Percentiles rank a stretch among this genome's conserved stretches.
phyloP scores from a whole-genome alignment of 2,888 invertebrate genomes.

The Pegoplata infirma region DNA sequence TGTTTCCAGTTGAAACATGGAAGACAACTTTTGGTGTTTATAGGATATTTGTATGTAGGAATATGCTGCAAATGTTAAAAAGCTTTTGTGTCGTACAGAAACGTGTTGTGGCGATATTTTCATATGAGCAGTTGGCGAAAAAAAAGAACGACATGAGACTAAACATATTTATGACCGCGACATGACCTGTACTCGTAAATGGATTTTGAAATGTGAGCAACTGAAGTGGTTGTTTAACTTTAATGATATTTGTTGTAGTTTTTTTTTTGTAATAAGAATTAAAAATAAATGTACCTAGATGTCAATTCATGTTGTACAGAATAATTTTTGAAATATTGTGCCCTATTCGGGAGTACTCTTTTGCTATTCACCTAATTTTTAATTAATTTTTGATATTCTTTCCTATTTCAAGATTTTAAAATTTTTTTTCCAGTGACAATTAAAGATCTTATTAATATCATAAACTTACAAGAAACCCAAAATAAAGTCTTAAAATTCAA shows the following conservation, averaged over 20 bases:
- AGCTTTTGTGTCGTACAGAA: constrained; percentile 62
- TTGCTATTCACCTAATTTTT: too few species aligned
- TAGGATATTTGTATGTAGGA: constrained; percentile 13
- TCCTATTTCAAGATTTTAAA: too few species aligned
- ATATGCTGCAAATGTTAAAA: constrained; percentile 58
- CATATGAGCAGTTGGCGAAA: constrained; percentile 6
- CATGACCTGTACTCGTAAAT: constrained; percentile 70
- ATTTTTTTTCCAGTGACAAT: too few species aligned
- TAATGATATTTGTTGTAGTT: neutral
- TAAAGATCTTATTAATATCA: too few species aligned
- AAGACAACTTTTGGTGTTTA: constrained; percentile 65
- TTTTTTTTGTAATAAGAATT: too few species aligned
- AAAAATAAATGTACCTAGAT: too few species aligned
- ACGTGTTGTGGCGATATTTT: constrained; percentile 45
- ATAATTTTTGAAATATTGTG: too few species aligned
- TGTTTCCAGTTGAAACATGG: constrained; percentile 48
- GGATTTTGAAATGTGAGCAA: constrained; percentile 25
- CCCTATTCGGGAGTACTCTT: too few species aligned
- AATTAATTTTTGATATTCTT: too few species aligned
- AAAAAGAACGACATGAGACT: constrained; percentile 47
- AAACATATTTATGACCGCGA: constrained; percentile 73
- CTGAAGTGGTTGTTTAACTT: constrained; percentile 55
- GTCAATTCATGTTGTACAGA: too few species aligned
- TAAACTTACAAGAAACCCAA: too few species aligned
- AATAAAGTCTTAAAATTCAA: too few species aligned